phyloP scores from a whole-genome alignment of 1,140 invertebrate genomes.

The Physella acuta region DNA sequence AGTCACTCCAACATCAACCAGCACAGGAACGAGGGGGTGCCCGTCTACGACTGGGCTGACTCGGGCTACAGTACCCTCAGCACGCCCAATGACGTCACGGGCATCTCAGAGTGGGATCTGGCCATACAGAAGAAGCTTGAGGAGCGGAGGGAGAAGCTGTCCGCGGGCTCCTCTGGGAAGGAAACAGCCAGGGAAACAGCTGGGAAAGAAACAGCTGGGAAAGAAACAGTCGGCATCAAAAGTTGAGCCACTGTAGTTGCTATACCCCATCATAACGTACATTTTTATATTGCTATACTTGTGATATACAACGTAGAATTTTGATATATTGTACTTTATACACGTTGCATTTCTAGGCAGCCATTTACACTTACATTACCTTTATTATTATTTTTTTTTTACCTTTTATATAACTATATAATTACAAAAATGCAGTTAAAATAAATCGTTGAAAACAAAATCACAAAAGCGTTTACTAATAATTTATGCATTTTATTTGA shows the following conservation, averaged over 20 bases:
- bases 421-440: too few relatives aligned
- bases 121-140: neutral
- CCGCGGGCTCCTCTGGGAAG: neutral
- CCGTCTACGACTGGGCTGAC: neutral
- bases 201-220: neutral
- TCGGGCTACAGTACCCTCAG: neutral
- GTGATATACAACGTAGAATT: neutral
- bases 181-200: neutral
- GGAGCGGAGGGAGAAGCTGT: neutral
- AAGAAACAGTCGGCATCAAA: too few relatives aligned
- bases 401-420: too few relatives aligned
- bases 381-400: too few relatives aligned
- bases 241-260: too few relatives aligned
- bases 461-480: too few relatives aligned
- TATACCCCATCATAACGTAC: neutral
- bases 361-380: too few relatives aligned
- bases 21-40: neutral
- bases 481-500: too few relatives aligned
- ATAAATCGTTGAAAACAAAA: too few relatives aligned
- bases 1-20: too few relatives aligned
- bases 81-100: neutral
- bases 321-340: neutral
- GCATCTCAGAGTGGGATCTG: neutral
- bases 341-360: too few relatives aligned
- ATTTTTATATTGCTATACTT: neutral